phyloP scores from a whole-genome alignment of 1,140 invertebrate genomes.

The Dinoponera quadriceps region DNA sequence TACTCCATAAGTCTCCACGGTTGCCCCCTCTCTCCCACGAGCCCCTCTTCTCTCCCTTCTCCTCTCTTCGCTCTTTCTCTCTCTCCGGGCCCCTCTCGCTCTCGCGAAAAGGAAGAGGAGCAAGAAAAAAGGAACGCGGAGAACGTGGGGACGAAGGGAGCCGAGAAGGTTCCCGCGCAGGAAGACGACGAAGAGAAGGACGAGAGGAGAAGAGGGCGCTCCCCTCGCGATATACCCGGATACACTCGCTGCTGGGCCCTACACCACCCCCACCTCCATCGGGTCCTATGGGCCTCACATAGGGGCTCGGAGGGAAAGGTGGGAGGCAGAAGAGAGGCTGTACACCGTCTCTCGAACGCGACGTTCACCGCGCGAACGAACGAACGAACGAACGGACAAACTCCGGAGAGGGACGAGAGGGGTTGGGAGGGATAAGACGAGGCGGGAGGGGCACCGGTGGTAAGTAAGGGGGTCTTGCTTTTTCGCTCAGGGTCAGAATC shows the following conservation, averaged over 20 bases:
- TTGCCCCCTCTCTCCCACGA: neutral
- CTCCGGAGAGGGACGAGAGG: conserved; percentile 3
- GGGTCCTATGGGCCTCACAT: conserved; percentile 29
- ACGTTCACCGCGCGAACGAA: conserved; percentile 61
- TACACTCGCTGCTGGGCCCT: conserved; percentile 77
- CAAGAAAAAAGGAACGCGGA: conserved; percentile 56
- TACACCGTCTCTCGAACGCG: conserved; percentile 38
- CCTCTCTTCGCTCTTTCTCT: conserved; percentile 68
- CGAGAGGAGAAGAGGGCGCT: conserved; percentile 32
- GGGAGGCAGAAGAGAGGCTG: conserved; percentile 37
- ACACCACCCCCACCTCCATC: conserved; percentile 77
- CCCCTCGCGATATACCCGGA: conserved; percentile 79
- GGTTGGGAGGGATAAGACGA: conserved; percentile 43
- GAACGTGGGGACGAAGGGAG: conserved; percentile 51
- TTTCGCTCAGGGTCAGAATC: conserved; percentile 84
- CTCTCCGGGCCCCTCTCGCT: conserved; percentile 36
- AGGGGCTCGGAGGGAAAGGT: neutral
- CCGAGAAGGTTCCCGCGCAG: conserved; percentile 57
- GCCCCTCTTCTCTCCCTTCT: conserved; percentile 24
- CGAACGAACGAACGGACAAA: neutral
- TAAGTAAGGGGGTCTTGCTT: conserved; percentile 68
- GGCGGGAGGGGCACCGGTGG: conserved; percentile 32
- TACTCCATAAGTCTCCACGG: conserved; percentile 80
- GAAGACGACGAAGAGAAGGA: conserved; percentile 47
- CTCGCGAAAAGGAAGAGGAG: conserved; percentile 62